phyloP scores from a whole-genome alignment of 2,888 invertebrate species.

The Nomada hirtipes region DNA sequence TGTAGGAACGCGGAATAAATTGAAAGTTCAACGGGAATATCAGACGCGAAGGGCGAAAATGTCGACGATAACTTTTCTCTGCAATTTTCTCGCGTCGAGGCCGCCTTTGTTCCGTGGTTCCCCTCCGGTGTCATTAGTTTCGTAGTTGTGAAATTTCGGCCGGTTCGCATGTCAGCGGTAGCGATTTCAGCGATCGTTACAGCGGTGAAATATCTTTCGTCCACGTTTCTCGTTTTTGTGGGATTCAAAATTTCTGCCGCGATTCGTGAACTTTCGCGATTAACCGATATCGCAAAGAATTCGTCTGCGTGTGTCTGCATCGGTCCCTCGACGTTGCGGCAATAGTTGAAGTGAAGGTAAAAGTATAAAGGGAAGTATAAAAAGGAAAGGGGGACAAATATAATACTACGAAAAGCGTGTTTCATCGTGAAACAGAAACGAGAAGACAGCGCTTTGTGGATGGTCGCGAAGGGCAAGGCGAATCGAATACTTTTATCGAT shows the following conservation, averaged over 20 bases:
- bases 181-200: constrained; percentile 51
- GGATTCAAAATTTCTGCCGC: no score
- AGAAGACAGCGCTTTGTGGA: constrained; percentile 39
- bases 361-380: neutral
- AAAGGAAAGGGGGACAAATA: neutral
- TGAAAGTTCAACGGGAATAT: constrained; percentile 66
- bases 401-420: constrained; percentile 38
- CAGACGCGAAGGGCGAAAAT: constrained; percentile 57
- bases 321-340: neutral
- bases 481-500: constrained; percentile 37
- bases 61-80: constrained; percentile 60
- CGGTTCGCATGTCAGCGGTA: constrained; percentile 1
- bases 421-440: constrained; percentile 49
- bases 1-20: constrained; percentile 58
- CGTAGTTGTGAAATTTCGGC: constrained; percentile 48
- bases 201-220: constrained; percentile 39
- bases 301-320: neutral
- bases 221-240: neutral
- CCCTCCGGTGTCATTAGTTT: constrained; percentile 61
- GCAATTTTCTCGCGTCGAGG: constrained; percentile 45
- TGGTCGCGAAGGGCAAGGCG: constrained; percentile 21
- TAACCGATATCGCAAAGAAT: neutral
- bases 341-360: constrained; percentile 15
- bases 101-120: constrained; percentile 47
- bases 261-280: no score